Percentiles rank a stretch among this genome's conserved stretches.
These are phyloP conservation scores for Cyprinodon brontotheroides DNA, from an alignment of 2,113 vertebrate genomes.

Conservation along the genomic window DNA sequence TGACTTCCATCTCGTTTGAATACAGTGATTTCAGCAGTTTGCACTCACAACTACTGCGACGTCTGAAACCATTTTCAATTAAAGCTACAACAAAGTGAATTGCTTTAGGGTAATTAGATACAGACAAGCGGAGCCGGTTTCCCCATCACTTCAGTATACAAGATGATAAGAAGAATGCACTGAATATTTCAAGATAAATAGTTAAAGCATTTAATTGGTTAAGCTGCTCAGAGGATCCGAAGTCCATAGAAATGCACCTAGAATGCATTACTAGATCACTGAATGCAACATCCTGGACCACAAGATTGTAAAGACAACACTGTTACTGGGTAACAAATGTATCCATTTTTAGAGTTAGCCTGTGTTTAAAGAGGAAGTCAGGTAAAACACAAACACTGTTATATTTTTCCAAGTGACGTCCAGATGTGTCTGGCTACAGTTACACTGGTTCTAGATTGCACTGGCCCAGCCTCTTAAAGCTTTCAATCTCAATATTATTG, in stretches of 20 bases:
- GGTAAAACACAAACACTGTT: background rate
- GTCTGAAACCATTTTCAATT: slow-evolving; percentile 93
- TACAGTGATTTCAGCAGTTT: slow-evolving; percentile 89
- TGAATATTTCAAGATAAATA: background rate
- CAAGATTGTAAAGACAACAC: background rate
- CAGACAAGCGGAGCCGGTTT: slow-evolving; percentile 84
- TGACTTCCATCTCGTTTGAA: slow-evolving; percentile 87
- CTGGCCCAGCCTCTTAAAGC: no score
- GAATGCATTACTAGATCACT: background rate
- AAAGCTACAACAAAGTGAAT: slow-evolving; percentile 91
- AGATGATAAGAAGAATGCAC: background rate
- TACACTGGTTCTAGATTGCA: background rate
- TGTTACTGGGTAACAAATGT: background rate
- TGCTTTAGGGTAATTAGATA: slow-evolving; percentile 87
- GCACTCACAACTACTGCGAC: slow-evolving; percentile 47
- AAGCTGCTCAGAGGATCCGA: background rate
- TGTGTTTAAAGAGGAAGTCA: background rate
- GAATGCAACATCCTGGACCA: background rate
- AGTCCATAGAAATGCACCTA: background rate
- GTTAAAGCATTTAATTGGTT: slow-evolving; percentile 15
- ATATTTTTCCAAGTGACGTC: background rate
- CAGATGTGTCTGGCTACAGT: background rate
- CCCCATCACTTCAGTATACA: slow-evolving; percentile 79
- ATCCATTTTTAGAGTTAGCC: background rate
- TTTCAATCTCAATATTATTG: no score